A percentile compares a stretch with the other conserved stretches of the same genome.
Evolutionary conservation across 1,140 invertebrate genomes (phyloP).

Genomic region (Dufourea novaeangliae): DNA sequence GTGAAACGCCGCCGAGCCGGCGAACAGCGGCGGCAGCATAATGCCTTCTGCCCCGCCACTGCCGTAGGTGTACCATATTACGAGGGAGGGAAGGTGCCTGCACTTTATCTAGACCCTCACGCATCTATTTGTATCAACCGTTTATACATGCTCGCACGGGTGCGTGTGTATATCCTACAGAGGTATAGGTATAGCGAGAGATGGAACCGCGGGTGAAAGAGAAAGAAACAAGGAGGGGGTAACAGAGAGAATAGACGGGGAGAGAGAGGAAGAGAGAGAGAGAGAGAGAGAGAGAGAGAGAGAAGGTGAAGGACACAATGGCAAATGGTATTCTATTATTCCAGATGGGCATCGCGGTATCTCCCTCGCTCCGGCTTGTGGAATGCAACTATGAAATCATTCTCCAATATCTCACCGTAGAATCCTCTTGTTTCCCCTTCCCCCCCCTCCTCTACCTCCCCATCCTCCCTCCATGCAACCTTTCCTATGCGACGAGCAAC

Average conservation of each 20-base stretch:
- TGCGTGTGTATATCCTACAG: slow-evolving; percentile 17
- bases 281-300: slow-evolving; percentile 32
- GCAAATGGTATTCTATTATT: slow-evolving; percentile 79
- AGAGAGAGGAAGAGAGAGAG: slow-evolving; percentile 26
- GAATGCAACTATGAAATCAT: slow-evolving; percentile 75
- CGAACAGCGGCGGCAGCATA: slow-evolving; percentile 40
- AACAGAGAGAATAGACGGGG: neutral
- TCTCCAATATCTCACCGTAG: slow-evolving; percentile 71
- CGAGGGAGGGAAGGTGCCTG: slow-evolving; percentile 36
- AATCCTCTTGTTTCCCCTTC: slow-evolving; percentile 12
- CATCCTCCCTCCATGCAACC: neutral
- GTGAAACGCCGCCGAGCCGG: slow-evolving; percentile 45
- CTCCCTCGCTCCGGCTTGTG: slow-evolving; percentile 48
- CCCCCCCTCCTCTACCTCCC: slow-evolving; percentile 13
- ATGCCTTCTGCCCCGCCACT: slow-evolving; percentile 44
- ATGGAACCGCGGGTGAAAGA: slow-evolving; percentile 51
- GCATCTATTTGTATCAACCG: slow-evolving; percentile 26
- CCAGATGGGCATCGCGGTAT: slow-evolving; percentile 70
- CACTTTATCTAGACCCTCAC: slow-evolving; percentile 26
- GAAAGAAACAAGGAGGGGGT: slow-evolving; percentile 45
- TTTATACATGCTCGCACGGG: slow-evolving; percentile 11
- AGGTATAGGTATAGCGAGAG: slow-evolving; percentile 43
- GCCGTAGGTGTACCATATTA: slow-evolving; percentile 49
- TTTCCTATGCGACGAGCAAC: slow-evolving; percentile 8
- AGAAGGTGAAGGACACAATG: slow-evolving; percentile 68